Evolutionary conservation across 1,140 invertebrate species (phyloP), one percentile per base, ranked within the genome.

Genomic region (Carcinoscorpius rotundicauda): DNA sequence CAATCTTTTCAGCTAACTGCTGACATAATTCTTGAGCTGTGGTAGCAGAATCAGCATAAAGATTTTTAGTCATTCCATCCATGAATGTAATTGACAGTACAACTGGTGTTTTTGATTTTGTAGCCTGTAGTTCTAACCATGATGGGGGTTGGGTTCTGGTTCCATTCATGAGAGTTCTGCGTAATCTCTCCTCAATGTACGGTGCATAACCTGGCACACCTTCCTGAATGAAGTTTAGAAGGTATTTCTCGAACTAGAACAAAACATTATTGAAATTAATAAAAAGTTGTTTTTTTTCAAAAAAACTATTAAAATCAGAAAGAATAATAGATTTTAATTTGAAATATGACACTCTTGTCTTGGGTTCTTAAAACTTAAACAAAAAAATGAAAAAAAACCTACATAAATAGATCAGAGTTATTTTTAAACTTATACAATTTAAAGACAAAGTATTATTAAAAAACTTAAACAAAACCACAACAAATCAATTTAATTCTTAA

Each of bases 31-130:
- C 97, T 66, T 90, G 80, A 0, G 97, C 94, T 8, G 97, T 99
- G 3, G 96, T 99, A 0, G 97, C 96, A 0, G 96, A 98, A 78
- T 99, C 97, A 0, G 95, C 96, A 52, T 97, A 77, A 53, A 99
- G 77, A 1, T 95, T 98, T 77, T 98, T 98, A 0, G 96, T 98
- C 75, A 96, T 97, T 10, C 96, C 96, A 78, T 99, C 96, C 97
- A 99, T 99, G 75, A 99, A 98, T 0, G 96, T 99, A 50, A 99
- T 97, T 0, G 96, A 95, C 64, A 99, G 76, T 89, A 98, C 96
- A 59, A 99, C 88, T 0, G 96, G 95, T 76, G 97, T 97, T 77
- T 98, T 98, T 0, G 93, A 96, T 78, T 98, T 98, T 3, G 94
- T 98, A 0, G 95, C 95, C 82, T 92, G 79, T n/a, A 83, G 74